Conservation (phyloP, 2,888 invertebrate genomes). For the Nemoura dubitans region DNA sequence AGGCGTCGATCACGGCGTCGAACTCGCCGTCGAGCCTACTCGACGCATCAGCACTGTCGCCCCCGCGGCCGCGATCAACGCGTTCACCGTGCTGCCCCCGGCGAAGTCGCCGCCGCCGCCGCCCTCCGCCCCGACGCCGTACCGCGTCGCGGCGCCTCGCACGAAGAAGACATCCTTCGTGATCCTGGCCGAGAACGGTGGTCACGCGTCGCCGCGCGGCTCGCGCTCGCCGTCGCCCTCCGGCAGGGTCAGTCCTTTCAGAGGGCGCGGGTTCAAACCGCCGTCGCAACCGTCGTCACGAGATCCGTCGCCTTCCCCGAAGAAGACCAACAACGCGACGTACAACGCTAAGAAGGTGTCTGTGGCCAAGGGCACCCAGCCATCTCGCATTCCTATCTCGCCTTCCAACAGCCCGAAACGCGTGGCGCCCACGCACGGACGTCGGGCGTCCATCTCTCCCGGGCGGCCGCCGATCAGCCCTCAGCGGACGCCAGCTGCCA, state of each 20-base stretch:
- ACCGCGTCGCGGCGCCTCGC: constrained; percentile 51
- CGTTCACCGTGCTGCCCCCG: constrained; percentile 53
- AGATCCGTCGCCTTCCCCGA: constrained; percentile 64
- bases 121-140: constrained; percentile 51
- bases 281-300: constrained; percentile 65
- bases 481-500: neutral
- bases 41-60: neutral
- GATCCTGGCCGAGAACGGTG: constrained; percentile 68
- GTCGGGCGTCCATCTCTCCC: constrained; percentile 33
- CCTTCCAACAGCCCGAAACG: constrained; percentile 33
- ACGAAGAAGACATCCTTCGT: constrained; percentile 67
- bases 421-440: neutral
- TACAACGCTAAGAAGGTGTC: constrained; percentile 57
- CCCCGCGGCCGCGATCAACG: constrained; percentile 18
- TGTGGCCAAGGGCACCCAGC: neutral
- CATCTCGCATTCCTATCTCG: constrained; percentile 40
- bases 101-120: constrained; percentile 52
- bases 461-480: constrained; percentile 16
- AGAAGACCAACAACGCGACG: constrained; percentile 64
- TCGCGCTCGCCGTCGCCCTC: constrained; percentile 60
- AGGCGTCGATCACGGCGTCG: neutral
- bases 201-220: constrained; percentile 59
- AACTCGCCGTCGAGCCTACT: neutral
- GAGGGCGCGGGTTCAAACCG: constrained; percentile 67
- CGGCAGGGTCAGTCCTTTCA: constrained; percentile 69